phyloP scores from a whole-genome alignment of 2,797 vertebrate genomes.

The Euthynnus affinis region DNA sequence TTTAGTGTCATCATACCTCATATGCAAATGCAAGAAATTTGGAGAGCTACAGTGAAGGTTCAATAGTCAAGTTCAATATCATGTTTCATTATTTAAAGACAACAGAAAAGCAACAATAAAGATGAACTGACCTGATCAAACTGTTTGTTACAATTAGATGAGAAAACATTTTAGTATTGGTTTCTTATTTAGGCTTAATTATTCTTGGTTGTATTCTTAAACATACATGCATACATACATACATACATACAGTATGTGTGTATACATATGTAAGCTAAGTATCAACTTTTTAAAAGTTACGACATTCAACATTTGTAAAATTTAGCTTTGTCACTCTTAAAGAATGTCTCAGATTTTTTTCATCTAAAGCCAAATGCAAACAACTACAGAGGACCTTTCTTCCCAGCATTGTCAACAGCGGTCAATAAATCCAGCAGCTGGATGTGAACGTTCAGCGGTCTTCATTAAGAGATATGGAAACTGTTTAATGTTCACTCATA shows the following conservation, averaged over 20 bases:
- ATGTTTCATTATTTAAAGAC: too few relatives aligned
- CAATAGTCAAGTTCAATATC: too few relatives aligned
- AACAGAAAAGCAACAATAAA: background rate
- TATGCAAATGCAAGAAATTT: background rate
- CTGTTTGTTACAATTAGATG: background rate
- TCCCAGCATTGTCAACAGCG: slow-evolving; percentile 18
- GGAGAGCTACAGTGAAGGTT: too few relatives aligned
- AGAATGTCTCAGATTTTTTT: background rate
- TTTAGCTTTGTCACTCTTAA: background rate
- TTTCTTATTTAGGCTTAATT: background rate
- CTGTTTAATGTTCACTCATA: slow-evolving; percentile 55
- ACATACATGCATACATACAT: too few relatives aligned
- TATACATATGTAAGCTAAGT: too few relatives aligned
- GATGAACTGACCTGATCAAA: background rate
- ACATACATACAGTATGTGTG: too few relatives aligned
- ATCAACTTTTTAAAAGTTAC: background rate
- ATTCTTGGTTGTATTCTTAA: background rate
- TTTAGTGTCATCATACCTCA: slow-evolving; percentile 1
- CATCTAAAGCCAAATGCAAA: background rate
- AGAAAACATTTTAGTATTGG: background rate
- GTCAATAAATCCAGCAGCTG: slow-evolving; percentile 44
- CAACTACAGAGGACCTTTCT: slow-evolving; percentile 11
- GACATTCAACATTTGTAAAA: background rate
- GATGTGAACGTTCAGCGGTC: slow-evolving; percentile 36
- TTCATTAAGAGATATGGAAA: slow-evolving; percentile 67